Conservation (phyloP, 2,113 vertebrate genomes). For the Ochotona princeps region DNA sequence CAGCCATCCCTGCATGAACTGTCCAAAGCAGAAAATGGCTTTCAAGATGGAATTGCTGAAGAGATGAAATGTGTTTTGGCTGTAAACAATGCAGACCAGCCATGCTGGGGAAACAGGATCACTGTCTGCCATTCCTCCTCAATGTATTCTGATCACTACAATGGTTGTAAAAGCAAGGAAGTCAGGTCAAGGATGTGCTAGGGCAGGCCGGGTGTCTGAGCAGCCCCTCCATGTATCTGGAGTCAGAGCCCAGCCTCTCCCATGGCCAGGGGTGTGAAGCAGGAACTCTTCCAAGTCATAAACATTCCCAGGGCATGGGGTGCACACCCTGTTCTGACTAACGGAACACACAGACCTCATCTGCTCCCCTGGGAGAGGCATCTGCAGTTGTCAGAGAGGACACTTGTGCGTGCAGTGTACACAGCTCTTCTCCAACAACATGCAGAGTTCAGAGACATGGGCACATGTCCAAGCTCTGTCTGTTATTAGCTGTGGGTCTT, state of each 20-base stretch:
- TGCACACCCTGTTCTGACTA: not conserved
- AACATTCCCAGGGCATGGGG: not conserved
- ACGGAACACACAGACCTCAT: not conserved
- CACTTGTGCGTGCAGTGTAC: not conserved
- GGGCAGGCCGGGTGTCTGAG: not conserved
- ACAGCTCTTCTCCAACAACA: not conserved
- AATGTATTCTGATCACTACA: not conserved
- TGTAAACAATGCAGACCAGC: not conserved
- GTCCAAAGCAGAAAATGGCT: not conserved
- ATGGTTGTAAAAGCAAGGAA: not conserved
- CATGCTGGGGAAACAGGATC: not conserved
- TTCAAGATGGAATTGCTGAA: not conserved
- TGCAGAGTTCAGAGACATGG: not conserved
- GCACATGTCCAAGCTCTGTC: not conserved
- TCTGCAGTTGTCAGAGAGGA: no score
- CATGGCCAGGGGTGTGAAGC: not conserved
- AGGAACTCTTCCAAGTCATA: not conserved
- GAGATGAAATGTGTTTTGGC: not conserved
- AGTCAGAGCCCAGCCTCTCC: not conserved
- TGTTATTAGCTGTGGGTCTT: not conserved
- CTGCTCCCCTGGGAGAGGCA: not conserved
- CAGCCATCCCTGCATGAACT: not conserved
- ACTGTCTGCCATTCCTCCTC: not conserved
- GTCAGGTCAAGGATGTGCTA: not conserved
- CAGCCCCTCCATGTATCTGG: not conserved